Base-by-base conservation (phyloP, 2,113 vertebrate genomes). In the Pholis gunnellus region DNA sequence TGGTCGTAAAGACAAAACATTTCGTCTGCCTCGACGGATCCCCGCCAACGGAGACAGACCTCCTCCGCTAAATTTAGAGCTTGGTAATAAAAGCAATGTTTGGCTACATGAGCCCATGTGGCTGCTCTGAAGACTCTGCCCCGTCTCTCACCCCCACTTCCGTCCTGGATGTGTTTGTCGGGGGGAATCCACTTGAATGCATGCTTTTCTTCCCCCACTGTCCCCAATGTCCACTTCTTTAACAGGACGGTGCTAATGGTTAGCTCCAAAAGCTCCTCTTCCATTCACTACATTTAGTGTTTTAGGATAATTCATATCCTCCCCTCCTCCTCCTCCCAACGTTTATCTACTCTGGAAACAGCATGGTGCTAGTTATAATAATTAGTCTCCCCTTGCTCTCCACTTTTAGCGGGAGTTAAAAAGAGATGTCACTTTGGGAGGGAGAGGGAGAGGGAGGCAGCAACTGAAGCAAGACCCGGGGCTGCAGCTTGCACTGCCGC, bases 361-460 rank as follows among this genome's bases (percentile, higher is more conserved):
- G 81, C 71, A 25, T 88, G 76, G 72, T 66, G 88, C 89, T 72
- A 72, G 87, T 93, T 92, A 86, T 61, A 73, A 72, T 90, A 89
- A 92, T 93, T 92, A 88, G 85, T 29, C 83, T 85, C 72, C 80
- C 14, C n/a, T 86, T 56, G 75, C 63, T 71, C 50, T 57, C 54
- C 29, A 50, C 75, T 81, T 85, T 92, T 61, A 86, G 50, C 72
- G 27, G 31, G 54, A 56, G 54, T 56, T 27, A 27, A 57, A 27
- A 44, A 15, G 20, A 68, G 56, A 68, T 80, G 84, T 88, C 78
- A 85, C 54, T 84, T 89, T 82, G 60, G 69, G n/a, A 87, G 73
- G 22, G 46, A 79, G n/a, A 87, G 73, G 22, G 46, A 79, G 9
- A 18, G 67, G 38, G 46, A 56, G 68, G 36, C 46, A 50, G 81